Percentiles rank a stretch among this genome's conserved stretches.
Evolutionary conservation across 2,113 vertebrate species (phyloP).

Genomic region (Heterocephalus glaber): DNA sequence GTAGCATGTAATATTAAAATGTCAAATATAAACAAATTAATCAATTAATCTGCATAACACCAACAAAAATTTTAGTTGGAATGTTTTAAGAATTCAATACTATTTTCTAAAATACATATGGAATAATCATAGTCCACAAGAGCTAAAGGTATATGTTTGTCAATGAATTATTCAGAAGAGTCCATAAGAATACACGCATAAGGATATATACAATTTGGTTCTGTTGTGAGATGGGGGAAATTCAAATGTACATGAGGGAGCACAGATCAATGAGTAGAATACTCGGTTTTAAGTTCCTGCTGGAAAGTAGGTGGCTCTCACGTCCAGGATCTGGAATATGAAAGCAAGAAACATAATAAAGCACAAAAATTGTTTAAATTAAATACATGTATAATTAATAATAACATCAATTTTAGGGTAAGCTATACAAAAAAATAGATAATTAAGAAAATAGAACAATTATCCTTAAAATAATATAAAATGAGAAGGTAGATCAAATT

Average conservation of each 20-base stretch:
- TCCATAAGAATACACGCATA: not conserved
- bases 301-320: not conserved
- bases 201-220: not conserved
- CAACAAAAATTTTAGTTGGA: not conserved
- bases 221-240: not conserved
- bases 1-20: not conserved
- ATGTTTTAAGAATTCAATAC: not conserved
- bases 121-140: not conserved
- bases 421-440: not conserved
- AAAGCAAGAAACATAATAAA: not conserved
- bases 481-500: not conserved
- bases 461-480: not conserved
- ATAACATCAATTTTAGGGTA: not conserved
- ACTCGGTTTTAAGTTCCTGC: not conserved
- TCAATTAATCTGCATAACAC: not conserved
- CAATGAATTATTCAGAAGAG: not conserved
- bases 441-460: not conserved
- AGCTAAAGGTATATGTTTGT: not conserved
- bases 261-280: not conserved
- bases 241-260: not conserved
- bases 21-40: not conserved
- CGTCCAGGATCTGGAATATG: not conserved
- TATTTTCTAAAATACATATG: not conserved
- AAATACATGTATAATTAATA: not conserved
- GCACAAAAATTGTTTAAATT: not conserved